Evolutionary conservation across 2,113 vertebrate species (phyloP), one percentile per base, ranked within the genome.

Genomic region (Barnardius zonarius): DNA sequence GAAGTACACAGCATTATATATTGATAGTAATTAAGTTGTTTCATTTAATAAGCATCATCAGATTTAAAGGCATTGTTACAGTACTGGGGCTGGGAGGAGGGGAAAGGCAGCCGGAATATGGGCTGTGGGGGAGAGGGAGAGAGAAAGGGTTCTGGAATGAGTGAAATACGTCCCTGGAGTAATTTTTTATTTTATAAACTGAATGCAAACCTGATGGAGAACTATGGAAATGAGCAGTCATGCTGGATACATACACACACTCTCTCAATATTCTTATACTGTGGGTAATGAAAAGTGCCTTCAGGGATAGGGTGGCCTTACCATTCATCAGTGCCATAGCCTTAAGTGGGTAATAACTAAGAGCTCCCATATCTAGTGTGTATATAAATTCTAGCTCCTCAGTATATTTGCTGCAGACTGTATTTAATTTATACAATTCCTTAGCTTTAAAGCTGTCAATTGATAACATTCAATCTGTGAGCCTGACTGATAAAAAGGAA

Each of bases 11-110:
- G 93, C 96, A 88, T 97, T 97, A 97, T 97, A 93, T 97, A 97
- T 97, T 97, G 97, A 97, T 92, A 97, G 96, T 97, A 97, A 98
- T 98, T 98, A 98, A 98, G 90, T 93, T 97, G 96, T 97, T 97
- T 94, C 95, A 91, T 97, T 98, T 98, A 98, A 98, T 98, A 97
- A 97, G 80, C 84, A 7, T 86, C 97, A 92, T 94, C 93, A 87
- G 91, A 93, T 90, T 97, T 96, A 96, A 95, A 97, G 96, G 95
- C 72, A 83, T 92, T 94, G 94, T 96, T 95, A 91, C 82, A 91
- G 64, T 89, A 87, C 82, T 1, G 2, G 69, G 70, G n/a, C 72
- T 92, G 86, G 83, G 78, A 93, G 86, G 92, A 95, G 72, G 79
- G 95, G 54, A 41, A 61, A 93, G 82, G 94, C 90, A 92, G 67